These are phyloP conservation scores for Phenacoccus solenopsis DNA, from an alignment of 1,140 invertebrate species.

Conservation along the genomic window DNA sequence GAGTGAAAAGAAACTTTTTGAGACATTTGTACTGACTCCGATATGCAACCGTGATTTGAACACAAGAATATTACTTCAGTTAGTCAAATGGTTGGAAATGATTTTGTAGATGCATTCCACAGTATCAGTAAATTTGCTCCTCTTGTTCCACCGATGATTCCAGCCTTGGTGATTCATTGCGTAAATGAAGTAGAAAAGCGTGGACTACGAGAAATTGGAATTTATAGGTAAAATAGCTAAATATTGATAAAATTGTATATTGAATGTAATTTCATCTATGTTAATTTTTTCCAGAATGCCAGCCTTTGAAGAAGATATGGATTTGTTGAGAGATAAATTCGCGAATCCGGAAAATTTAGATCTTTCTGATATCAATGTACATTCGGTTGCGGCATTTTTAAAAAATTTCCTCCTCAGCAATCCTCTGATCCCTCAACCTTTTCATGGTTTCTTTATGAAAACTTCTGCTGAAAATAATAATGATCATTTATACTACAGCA, in stretches of 20 bases:
- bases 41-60: no score
- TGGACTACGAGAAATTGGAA: conserved; percentile 68
- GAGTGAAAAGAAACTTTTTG: no score
- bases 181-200: conserved; percentile 83
- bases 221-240: conserved; percentile 44
- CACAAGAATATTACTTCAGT: no score
- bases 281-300: conserved; percentile 46
- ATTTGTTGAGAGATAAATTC: conserved; percentile 68
- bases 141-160: conserved; percentile 63
- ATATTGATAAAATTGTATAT: background rate
- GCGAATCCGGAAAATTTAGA: conserved; percentile 55
- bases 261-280: background rate
- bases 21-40: no score
- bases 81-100: no score
- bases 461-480: conserved; percentile 34
- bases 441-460: conserved; percentile 49
- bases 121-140: conserved; percentile 28
- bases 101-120: no score
- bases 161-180: conserved; percentile 83
- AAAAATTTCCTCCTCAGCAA: conserved; percentile 81
- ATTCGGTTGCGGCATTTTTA: conserved; percentile 70
- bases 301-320: conserved; percentile 74
- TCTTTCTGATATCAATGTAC: conserved; percentile 55
- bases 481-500: conserved; percentile 46
- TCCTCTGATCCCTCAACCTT: conserved; percentile 70